A percentile compares a stretch with the other conserved stretches of the same genome.
These are phyloP conservation scores for Sicus ferrugineus DNA, from an alignment of 2,888 invertebrate species.

Conservation along the genomic window DNA sequence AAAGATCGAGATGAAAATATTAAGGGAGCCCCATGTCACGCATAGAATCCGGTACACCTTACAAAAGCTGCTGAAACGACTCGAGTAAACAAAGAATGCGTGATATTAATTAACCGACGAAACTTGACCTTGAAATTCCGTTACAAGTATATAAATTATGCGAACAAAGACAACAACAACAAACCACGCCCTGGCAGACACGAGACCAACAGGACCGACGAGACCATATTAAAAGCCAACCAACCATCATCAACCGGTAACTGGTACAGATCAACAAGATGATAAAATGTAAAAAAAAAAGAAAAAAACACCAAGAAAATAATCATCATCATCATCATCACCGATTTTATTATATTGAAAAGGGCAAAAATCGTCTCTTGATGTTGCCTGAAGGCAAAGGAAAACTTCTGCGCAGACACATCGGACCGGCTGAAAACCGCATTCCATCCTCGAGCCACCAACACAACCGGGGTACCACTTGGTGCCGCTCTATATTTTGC, in stretches of 20 bases:
- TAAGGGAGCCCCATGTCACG: neutral
- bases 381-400: no score
- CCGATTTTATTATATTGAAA: no score
- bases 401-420: neutral
- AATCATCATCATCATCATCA: no score
- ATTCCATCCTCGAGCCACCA: neutral
- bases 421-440: neutral
- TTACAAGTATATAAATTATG: slow-evolving; percentile 3
- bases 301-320: neutral
- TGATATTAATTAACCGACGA: neutral
- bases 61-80: neutral
- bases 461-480: neutral
- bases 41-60: neutral
- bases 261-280: slow-evolving; percentile 31
- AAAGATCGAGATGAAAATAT: neutral
- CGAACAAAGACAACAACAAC: slow-evolving; percentile 18
- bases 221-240: slow-evolving; percentile 32
- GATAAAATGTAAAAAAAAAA: neutral
- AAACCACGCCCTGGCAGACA: slow-evolving; percentile 15
- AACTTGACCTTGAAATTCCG: slow-evolving; percentile 2
- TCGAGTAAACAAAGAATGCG: no score
- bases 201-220: slow-evolving; percentile 24
- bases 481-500: neutral
- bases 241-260: neutral
- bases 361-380: no score